phyloP scores from a whole-genome alignment of 2,888 invertebrate genomes.

The Drosophila prostipennis region DNA sequence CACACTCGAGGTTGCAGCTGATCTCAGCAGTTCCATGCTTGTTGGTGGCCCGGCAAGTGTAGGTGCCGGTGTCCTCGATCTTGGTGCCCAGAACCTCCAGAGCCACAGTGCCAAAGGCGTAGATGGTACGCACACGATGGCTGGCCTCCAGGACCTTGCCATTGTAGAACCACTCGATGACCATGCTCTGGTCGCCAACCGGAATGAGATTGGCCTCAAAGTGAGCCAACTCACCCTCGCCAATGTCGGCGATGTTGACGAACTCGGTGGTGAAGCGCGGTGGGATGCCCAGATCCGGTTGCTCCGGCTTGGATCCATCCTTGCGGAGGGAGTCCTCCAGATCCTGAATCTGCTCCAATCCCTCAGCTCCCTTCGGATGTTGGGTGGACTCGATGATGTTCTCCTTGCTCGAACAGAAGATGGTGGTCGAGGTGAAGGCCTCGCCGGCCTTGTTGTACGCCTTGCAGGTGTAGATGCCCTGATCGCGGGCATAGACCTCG shows the following conservation, averaged over 20 bases:
- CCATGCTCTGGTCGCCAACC: slow-evolving; percentile 96
- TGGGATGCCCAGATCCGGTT: slow-evolving; percentile 92
- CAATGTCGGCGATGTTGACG: slow-evolving; percentile 91
- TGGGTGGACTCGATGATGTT: slow-evolving; percentile 94
- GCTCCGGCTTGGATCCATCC: slow-evolving; percentile 88
- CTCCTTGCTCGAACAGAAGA: slow-evolving; percentile 92
- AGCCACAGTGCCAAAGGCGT: slow-evolving; percentile 99
- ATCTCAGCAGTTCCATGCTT: slow-evolving; percentile 95
- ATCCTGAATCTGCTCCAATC: slow-evolving; percentile 95
- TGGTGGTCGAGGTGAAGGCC: slow-evolving; percentile 95
- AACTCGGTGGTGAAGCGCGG: slow-evolving; percentile 95
- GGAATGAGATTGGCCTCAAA: slow-evolving; percentile 98
- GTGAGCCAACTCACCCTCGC: slow-evolving; percentile 98
- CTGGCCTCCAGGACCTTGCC: slow-evolving; percentile 94
- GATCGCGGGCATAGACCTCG: slow-evolving; percentile 96
- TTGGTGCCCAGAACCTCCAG: slow-evolving; percentile 97
- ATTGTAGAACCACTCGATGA: slow-evolving; percentile 98
- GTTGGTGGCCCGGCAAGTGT: slow-evolving; percentile 95
- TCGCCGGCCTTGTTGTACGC: slow-evolving; percentile 95
- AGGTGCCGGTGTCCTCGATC: slow-evolving; percentile 95
- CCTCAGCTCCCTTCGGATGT: slow-evolving; percentile 97
- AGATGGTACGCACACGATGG: slow-evolving; percentile 95
- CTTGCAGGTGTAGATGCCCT: slow-evolving; percentile 96
- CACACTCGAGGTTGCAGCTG: slow-evolving; percentile 91
- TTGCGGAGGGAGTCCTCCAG: slow-evolving; percentile 93